Evolutionary conservation across 2,888 invertebrate species (phyloP).

Genomic region (Drosophila maculinotata): DNA sequence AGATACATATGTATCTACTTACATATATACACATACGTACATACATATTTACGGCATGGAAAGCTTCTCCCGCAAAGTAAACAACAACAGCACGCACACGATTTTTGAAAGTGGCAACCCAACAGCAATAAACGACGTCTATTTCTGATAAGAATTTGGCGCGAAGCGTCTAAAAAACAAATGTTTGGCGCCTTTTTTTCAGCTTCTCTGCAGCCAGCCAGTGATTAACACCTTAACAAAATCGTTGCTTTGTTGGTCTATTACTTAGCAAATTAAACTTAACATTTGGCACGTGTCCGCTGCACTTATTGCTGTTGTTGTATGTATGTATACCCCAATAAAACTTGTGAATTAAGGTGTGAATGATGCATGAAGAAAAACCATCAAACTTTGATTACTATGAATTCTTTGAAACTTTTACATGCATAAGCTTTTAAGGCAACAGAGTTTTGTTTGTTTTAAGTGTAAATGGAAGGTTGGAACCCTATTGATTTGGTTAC

Average conservation of each 20-base stretch:
- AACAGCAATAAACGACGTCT: not conserved
- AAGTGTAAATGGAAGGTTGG: not conserved
- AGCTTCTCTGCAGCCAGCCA: not conserved
- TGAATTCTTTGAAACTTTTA: no score
- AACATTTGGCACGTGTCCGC: slow-evolving; percentile 40
- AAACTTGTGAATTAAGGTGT: not conserved
- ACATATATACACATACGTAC: not conserved
- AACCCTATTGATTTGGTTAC: not conserved
- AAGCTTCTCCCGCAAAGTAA: not conserved
- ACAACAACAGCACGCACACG: not conserved
- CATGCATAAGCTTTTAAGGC: no score
- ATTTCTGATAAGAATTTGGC: slow-evolving; percentile 8
- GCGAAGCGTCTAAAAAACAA: not conserved
- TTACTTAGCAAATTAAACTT: slow-evolving; percentile 44
- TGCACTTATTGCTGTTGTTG: slow-evolving; percentile 22
- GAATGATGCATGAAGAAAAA: not conserved
- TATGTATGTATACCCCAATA: not conserved
- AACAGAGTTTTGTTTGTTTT: no score
- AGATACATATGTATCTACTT: not conserved
- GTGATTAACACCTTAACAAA: slow-evolving; percentile 64
- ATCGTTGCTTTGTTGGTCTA: slow-evolving; percentile 30
- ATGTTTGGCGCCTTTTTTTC: slow-evolving; percentile 19
- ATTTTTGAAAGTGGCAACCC: slow-evolving; percentile 39
- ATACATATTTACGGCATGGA: slow-evolving; percentile 38
- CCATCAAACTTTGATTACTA: not conserved